A percentile compares a stretch with the other conserved stretches of the same genome.
Evolutionary conservation across 2,888 invertebrate genomes (phyloP).

Genomic region (Pediacus dermestoides): DNA sequence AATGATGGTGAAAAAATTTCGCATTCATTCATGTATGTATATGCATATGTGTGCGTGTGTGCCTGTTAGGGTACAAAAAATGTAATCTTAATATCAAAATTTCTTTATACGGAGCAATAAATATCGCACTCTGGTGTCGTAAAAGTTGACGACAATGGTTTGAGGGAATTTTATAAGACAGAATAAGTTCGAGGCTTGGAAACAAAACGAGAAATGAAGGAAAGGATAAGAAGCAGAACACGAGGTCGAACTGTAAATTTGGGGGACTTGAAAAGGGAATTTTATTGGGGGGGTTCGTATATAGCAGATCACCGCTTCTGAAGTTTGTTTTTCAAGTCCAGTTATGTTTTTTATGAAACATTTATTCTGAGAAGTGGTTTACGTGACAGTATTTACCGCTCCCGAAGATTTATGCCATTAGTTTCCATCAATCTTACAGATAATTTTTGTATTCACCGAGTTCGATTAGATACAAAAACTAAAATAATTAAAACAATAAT

Average conservation of each 20-base stretch:
- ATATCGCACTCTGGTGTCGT: slow-evolving; percentile 40
- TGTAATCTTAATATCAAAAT: slow-evolving; percentile 36
- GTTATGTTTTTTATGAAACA: slow-evolving; percentile 33
- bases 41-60: no score
- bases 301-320: slow-evolving; percentile 25
- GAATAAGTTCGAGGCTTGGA: slow-evolving; percentile 29
- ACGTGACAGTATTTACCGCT: slow-evolving; percentile 28
- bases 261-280: slow-evolving; percentile 24
- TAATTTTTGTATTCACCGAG: no score
- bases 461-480: no score
- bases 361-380: slow-evolving; percentile 19
- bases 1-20: no score
- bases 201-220: slow-evolving; percentile 34
- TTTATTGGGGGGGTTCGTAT: slow-evolving; percentile 33
- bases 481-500: no score
- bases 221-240: slow-evolving; percentile 35
- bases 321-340: slow-evolving; percentile 35
- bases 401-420: no score
- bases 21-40: no score
- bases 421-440: no score
- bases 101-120: slow-evolving; percentile 39
- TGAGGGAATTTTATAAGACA: slow-evolving; percentile 35
- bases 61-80: slow-evolving; percentile 20
- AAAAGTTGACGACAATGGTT: slow-evolving; percentile 41
- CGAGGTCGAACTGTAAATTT: slow-evolving; percentile 39